Conservation (phyloP, 2,797 vertebrate species). For the Xenops minutus region DNA sequence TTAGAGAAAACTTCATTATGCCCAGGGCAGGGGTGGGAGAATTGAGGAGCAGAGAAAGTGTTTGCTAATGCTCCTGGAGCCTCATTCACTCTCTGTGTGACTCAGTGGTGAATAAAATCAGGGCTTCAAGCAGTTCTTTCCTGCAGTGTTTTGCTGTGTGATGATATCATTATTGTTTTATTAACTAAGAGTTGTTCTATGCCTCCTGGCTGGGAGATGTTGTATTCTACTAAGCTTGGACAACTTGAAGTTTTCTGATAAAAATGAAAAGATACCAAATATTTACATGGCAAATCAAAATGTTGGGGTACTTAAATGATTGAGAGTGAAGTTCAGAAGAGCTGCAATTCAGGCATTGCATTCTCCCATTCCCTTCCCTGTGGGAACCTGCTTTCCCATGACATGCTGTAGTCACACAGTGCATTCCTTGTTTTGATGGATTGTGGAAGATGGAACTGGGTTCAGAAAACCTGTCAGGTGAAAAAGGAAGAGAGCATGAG, state of each 20-base stretch:
- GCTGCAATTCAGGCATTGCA: not conserved
- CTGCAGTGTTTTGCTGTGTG: not conserved
- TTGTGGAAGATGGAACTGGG: not conserved
- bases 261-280: not conserved
- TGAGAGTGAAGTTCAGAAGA: not conserved
- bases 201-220: not conserved
- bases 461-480: not conserved
- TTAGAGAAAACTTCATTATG: constrained; percentile 35
- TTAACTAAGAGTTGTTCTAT: not conserved
- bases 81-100: not conserved
- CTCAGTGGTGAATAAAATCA: not conserved
- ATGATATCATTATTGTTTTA: not conserved
- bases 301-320: not conserved
- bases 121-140: not conserved
- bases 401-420: no score
- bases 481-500: not conserved
- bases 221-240: not conserved
- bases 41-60: not conserved
- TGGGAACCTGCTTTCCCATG: not conserved
- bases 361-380: not conserved
- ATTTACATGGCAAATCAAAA: not conserved
- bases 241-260: not conserved
- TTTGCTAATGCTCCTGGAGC: not conserved
- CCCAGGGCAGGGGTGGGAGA: constrained; percentile 7
- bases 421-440: not conserved